Evolutionary conservation across 1,140 invertebrate species (phyloP).

Genomic region (Brachionus paranguensis): DNA sequence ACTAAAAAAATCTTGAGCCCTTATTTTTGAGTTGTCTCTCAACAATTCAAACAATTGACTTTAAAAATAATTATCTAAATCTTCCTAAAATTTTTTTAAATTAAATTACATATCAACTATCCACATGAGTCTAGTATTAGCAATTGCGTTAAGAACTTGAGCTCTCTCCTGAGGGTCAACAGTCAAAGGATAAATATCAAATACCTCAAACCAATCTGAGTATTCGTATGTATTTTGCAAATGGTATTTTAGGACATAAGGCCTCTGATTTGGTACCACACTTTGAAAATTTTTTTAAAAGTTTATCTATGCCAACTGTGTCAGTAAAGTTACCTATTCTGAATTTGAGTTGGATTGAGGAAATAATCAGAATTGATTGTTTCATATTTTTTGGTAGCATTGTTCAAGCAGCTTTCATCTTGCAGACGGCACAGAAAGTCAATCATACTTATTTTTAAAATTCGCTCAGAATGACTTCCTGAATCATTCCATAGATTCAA

Average conservation of each 20-base stretch:
- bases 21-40: background rate
- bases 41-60: conserved; percentile 8
- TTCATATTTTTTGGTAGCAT: background rate
- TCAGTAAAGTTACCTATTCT: background rate
- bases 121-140: conserved; percentile 15
- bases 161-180: conserved; percentile 31
- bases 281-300: background rate
- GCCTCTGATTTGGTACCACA: background rate
- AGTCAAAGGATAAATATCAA: background rate
- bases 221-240: conserved; percentile 34
- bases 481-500: conserved; percentile 22
- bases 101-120: conserved; percentile 29
- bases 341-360: background rate
- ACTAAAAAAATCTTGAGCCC: conserved; percentile 31
- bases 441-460: conserved; percentile 25
- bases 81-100: background rate
- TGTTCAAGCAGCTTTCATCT: conserved; percentile 12
- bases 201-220: background rate
- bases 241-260: background rate
- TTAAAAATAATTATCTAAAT: background rate
- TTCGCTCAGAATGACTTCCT: background rate
- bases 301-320: too few species aligned
- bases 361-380: background rate
- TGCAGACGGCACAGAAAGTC: conserved; percentile 22
- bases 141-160: background rate